Evolutionary conservation across 2,888 invertebrate species (phyloP), one percentile per base, ranked within the genome.

Genomic region (Nymphalis urticae): DNA sequence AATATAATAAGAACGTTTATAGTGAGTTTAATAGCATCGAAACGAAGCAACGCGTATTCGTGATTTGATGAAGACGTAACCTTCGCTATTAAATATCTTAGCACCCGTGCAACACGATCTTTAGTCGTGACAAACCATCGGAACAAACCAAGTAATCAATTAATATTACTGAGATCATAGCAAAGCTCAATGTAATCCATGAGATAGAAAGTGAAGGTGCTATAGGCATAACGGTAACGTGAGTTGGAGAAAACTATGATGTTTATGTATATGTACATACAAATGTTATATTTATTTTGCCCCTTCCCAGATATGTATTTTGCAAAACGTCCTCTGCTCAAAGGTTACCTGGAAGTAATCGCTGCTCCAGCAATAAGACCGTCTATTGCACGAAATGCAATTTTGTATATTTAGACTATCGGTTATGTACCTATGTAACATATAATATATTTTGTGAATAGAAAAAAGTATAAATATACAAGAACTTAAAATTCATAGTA

Each of bases 161-260:
- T 62, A 67, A 54, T 58, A 17, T 17, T 24, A 24, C 48, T 62
- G 48, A 50, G 48, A 50, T 62, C 50, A 67, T 62, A 54, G 61
- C 5, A 58, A 67, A 54, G 56, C 36, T 62, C 48, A 77, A 77
- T 73, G 69, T 75, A 77, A 73, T 66, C 65, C 69, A 72, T 64
- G 64, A 63, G 56, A 21, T 66, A 62, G 71, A 73, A 77, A 68
- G 68, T 66, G 64, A 72, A 71, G 61, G 62, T 67, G 67, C 68
- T 68, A 64, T 67, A 36, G 69, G 59, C 27, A 27, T 70, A 70
- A 56, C 58, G 48, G 67, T 65, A 69, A 72, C 50, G 24, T 53
- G 63, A 63, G 42, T 47, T 53, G 32, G 70, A 64, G 69, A 67
- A 72, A 72, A 72, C 42, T 42, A 4, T 42, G 10, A 42, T 13